Percentiles rank a stretch among this genome's conserved stretches.
These are phyloP conservation scores for Ictidomys tridecemlineatus DNA, from an alignment of 2,113 vertebrate genomes.

Conservation along the genomic window DNA sequence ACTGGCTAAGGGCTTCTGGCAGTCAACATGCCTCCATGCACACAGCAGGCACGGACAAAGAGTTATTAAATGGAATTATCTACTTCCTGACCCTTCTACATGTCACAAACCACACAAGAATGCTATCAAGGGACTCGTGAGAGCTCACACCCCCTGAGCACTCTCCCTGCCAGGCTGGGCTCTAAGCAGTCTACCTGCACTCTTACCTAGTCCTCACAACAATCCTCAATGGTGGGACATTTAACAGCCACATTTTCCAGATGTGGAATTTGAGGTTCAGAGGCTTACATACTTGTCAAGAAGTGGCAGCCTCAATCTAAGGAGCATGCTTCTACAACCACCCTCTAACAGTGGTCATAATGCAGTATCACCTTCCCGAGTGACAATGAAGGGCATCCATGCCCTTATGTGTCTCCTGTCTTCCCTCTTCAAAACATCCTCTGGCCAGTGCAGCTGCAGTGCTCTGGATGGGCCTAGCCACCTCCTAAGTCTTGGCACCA, in stretches of 20 bases:
- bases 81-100: not conserved
- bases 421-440: not conserved
- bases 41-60: not conserved
- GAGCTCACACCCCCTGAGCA: rapidly evolving
- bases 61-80: too few species aligned
- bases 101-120: rapidly evolving
- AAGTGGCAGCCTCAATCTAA: too few species aligned
- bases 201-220: not conserved
- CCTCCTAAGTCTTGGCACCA: not conserved
- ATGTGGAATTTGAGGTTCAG: too few species aligned
- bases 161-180: rapidly evolving
- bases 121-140: rapidly evolving
- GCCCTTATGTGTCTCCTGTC: not conserved
- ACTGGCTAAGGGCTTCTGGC: too few species aligned
- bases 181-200: rapidly evolving
- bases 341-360: rapidly evolving
- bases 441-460: rapidly evolving
- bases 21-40: not conserved
- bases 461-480: not conserved
- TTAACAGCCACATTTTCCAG: rapidly evolving
- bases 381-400: rapidly evolving
- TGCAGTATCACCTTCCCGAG: rapidly evolving
- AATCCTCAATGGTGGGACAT: rapidly evolving
- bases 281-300: not conserved
- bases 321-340: rapidly evolving